A percentile compares a stretch with the other conserved stretches of the same genome.
Conservation (phyloP, 2,888 invertebrate genomes). For the Polia nebulosa region DNA sequence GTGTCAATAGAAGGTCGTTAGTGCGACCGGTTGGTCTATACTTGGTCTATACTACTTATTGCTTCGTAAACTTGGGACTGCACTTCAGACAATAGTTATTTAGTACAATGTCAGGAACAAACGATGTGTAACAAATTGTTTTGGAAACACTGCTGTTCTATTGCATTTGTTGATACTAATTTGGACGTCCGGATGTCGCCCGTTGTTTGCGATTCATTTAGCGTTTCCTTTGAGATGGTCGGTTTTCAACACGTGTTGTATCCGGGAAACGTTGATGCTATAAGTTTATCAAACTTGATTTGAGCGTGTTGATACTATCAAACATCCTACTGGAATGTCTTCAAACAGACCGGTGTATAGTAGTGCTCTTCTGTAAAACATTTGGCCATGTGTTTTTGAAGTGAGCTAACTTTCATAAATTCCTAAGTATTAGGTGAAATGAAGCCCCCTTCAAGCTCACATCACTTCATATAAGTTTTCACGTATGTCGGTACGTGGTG, state of each 20-base stretch:
- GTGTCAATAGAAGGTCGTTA: too few relatives aligned
- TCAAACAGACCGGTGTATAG: background rate
- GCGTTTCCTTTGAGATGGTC: constrained; percentile 27
- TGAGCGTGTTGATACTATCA: background rate
- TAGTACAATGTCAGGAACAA: constrained; percentile 26
- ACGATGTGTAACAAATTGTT: constrained; percentile 48
- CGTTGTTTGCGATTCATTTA: constrained; percentile 50
- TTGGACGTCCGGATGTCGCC: constrained; percentile 52
- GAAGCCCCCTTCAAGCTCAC: too few relatives aligned
- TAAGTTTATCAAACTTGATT: background rate
- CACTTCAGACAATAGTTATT: constrained; percentile 3
- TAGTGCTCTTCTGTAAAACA: too few relatives aligned
- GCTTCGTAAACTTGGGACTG: too few relatives aligned
- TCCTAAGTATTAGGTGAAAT: too few relatives aligned
- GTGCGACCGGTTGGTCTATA: too few relatives aligned
- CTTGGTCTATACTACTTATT: too few relatives aligned
- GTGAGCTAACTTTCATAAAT: too few relatives aligned
- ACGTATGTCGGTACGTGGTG: too few relatives aligned
- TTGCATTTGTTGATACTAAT: constrained; percentile 55
- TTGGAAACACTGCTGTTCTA: constrained; percentile 35
- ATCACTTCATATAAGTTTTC: too few relatives aligned
- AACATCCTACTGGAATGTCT: background rate
- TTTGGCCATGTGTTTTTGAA: too few relatives aligned
- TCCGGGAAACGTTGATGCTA: constrained; percentile 8
- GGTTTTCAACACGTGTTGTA: constrained; percentile 22